phyloP scores from a whole-genome alignment of 2,888 invertebrate species.

The Cheilosia vernalis region DNA sequence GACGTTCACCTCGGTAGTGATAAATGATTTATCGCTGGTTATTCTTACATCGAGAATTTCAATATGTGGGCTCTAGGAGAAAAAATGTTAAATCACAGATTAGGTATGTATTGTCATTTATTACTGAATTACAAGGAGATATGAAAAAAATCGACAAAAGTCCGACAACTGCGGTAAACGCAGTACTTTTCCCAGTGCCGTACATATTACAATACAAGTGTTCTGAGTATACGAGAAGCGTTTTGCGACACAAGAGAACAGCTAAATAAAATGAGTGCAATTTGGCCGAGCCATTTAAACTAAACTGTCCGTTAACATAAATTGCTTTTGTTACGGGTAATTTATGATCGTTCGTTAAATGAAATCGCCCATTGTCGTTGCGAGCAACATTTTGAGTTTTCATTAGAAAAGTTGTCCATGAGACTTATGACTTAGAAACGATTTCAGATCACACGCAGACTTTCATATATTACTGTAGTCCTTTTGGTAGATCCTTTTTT shows the following conservation, averaged over 20 bases:
- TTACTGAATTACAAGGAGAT: slow-evolving; percentile 32
- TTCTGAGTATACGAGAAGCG: not conserved
- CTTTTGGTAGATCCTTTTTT: too few species aligned
- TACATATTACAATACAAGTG: slow-evolving; percentile 25
- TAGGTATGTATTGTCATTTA: not conserved
- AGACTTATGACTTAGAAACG: too few species aligned
- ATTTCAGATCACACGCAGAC: too few species aligned
- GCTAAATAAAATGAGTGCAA: too few species aligned
- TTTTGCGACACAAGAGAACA: not conserved
- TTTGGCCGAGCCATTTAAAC: too few species aligned
- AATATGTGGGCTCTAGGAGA: slow-evolving; percentile 39
- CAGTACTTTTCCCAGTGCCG: not conserved
- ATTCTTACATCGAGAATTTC: slow-evolving; percentile 43
- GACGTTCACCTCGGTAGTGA: slow-evolving; percentile 32
- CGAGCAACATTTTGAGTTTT: too few species aligned
- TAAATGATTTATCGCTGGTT: slow-evolving; percentile 31
- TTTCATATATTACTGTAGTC: too few species aligned
- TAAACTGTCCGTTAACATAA: too few species aligned
- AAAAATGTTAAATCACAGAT: not conserved
- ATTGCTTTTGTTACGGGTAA: too few species aligned
- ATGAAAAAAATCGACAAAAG: slow-evolving; percentile 3
- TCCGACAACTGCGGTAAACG: slow-evolving; percentile 6
- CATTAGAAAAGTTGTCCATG: too few species aligned
- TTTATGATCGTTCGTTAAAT: too few species aligned
- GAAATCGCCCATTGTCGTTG: too few species aligned